Evolutionary conservation across 2,888 invertebrate genomes (phyloP).

Genomic region (Xestoiulus laeticollis): DNA sequence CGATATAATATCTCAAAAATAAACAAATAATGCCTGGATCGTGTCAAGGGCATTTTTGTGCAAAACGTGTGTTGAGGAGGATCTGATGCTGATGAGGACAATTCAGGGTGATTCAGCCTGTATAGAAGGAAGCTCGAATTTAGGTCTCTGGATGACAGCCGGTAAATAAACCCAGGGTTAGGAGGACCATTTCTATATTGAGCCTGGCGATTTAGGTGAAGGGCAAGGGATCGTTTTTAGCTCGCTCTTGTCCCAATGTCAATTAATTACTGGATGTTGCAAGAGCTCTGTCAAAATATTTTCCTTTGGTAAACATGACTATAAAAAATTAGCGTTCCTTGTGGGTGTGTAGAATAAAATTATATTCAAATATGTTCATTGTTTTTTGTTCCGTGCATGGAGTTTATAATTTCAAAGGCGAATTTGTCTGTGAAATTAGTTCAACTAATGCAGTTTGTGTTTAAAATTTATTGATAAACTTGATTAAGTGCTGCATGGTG

Average conservation of each 20-base stretch:
- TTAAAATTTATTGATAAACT: neutral
- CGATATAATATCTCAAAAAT: neutral
- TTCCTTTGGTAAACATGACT: neutral
- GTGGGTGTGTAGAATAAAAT: neutral
- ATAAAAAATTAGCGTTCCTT: neutral
- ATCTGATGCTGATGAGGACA: neutral
- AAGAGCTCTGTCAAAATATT: neutral
- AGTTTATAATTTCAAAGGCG: no score
- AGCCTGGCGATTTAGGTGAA: neutral
- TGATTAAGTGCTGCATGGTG: neutral
- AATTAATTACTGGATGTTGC: constrained; percentile 14
- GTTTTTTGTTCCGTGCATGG: neutral
- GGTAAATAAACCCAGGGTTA: neutral
- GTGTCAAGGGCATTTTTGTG: constrained; percentile 23
- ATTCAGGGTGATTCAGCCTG: neutral
- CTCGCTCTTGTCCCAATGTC: neutral
- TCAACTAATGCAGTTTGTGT: neutral
- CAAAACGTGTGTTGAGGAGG: neutral
- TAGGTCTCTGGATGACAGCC: constrained; percentile 11
- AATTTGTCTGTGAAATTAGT: neutral
- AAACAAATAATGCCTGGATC: neutral
- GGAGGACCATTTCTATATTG: constrained; percentile 1
- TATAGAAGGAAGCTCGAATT: neutral
- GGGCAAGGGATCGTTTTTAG: neutral
- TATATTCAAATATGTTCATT: neutral